Evolutionary conservation across 2,797 vertebrate species (phyloP).

Genomic region (Anguilla megastoma): DNA sequence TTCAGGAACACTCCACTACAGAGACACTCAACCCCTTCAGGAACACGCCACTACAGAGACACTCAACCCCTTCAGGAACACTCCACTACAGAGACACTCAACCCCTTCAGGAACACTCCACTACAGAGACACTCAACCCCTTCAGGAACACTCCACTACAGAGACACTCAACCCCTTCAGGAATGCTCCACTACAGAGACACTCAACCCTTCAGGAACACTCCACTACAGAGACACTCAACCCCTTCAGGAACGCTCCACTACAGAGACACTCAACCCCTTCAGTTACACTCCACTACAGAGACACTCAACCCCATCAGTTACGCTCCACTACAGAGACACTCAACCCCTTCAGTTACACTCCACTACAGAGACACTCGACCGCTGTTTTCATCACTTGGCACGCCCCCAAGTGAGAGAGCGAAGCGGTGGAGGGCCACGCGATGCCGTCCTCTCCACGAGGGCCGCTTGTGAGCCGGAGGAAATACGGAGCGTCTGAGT

Average conservation of each 20-base stretch:
- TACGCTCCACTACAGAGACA: neutral
- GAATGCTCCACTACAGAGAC: neutral
- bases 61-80: neutral
- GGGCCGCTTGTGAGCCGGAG: slow-evolving; percentile 6
- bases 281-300: neutral
- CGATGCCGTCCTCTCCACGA: neutral
- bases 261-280: neutral
- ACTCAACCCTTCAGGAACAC: too few species aligned
- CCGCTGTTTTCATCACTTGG: neutral
- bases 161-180: neutral
- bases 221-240: neutral
- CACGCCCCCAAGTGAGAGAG: neutral
- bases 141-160: neutral
- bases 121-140: neutral
- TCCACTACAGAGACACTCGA: neutral
- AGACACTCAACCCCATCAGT: neutral
- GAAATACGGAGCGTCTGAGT: neutral
- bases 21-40: neutral
- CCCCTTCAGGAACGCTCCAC: neutral
- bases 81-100: neutral
- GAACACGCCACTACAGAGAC: neutral
- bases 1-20: neutral
- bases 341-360: neutral
- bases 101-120: neutral
- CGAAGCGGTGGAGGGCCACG: neutral